Evolutionary conservation across 2,797 vertebrate species (phyloP).

Genomic region (Parotocinclus haroldoi): DNA sequence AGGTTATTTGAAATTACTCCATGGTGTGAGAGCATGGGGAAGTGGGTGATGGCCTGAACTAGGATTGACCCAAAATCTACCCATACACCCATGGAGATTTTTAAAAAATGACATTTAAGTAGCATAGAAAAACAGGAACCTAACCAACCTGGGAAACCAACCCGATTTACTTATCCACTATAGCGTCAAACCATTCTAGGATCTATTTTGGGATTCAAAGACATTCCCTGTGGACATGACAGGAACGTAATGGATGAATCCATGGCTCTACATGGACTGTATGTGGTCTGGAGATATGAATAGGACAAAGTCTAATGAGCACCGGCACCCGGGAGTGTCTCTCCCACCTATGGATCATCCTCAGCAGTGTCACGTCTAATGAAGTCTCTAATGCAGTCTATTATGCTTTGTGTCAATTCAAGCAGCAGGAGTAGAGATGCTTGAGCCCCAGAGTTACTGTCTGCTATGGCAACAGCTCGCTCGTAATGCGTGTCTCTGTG

Average conservation of each 20-base stretch:
- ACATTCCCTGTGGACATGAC: not conserved
- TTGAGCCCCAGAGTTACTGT: constrained; percentile 31
- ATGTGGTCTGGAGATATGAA: constrained; percentile 38
- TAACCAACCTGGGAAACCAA: no score
- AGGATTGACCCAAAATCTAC: no score
- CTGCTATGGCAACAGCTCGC: constrained; percentile 38
- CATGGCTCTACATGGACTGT: constrained; percentile 10
- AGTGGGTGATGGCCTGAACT: no score
- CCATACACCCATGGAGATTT: no score
- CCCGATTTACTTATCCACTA: no score
- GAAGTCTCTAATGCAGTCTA: constrained; percentile 43
- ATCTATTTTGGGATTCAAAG: no score
- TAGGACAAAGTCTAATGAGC: constrained; percentile 32
- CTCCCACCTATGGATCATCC: constrained; percentile 28
- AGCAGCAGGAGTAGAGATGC: constrained; percentile 25
- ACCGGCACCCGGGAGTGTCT: constrained; percentile 23
- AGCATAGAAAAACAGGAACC: no score
- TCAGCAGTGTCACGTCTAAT: constrained; percentile 34
- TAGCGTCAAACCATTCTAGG: no score
- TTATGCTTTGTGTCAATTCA: constrained; percentile 35
- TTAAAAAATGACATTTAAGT: no score
- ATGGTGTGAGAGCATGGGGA: no score
- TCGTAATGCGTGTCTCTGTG: constrained; percentile 13
- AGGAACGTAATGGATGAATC: constrained; percentile 8
- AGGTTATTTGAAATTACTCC: no score